Evolutionary conservation across 2,797 vertebrate genomes (phyloP).

Genomic region (Mormyrus proboscirostris): DNA sequence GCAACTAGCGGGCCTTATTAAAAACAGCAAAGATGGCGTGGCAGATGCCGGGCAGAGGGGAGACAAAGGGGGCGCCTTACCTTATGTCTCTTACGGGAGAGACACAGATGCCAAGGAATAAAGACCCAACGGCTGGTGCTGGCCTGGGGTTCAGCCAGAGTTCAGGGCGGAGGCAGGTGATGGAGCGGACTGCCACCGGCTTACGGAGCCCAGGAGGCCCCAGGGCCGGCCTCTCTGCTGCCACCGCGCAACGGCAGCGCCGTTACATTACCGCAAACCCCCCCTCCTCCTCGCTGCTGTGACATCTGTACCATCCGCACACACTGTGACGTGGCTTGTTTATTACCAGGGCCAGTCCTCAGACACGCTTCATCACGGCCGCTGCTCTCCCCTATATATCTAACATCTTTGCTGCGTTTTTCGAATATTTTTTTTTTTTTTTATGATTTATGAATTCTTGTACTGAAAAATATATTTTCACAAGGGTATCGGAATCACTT

Average conservation of each 20-base stretch:
- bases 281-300: neutral
- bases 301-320: neutral
- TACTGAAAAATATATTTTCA: neutral
- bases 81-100: conserved; percentile 24
- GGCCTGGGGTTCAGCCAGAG: conserved; percentile 45
- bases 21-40: conserved; percentile 47
- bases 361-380: neutral
- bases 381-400: neutral
- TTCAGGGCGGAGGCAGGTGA: conserved; percentile 45
- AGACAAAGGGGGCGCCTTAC: conserved; percentile 42
- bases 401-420: neutral
- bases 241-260: conserved; percentile 31
- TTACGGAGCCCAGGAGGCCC: conserved; percentile 46
- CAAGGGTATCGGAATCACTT: neutral
- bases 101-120: conserved; percentile 42
- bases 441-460: neutral
- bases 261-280: neutral
- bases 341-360: neutral
- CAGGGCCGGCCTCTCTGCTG: conserved; percentile 34
- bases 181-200: conserved; percentile 47
- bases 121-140: conserved; percentile 24
- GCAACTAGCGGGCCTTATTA: conserved; percentile 38
- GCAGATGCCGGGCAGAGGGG: conserved; percentile 43
- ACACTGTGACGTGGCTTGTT: neutral
- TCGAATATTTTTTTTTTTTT: neutral